Percentiles rank a stretch among this genome's conserved stretches.
Conservation (phyloP, 1,140 invertebrate genomes). For the Eufriesea mexicana region DNA sequence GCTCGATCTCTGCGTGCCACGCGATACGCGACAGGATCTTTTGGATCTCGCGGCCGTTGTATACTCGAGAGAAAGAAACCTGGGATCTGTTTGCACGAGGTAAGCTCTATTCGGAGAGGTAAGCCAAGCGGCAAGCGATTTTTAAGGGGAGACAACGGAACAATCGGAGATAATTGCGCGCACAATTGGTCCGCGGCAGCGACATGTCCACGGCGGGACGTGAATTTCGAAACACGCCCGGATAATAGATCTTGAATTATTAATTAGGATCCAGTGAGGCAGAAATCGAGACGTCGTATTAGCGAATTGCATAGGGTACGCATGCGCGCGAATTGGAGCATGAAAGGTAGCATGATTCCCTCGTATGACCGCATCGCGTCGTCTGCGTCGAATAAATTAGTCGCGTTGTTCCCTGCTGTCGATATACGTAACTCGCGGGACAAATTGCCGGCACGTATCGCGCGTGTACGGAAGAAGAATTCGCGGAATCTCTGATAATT, state of each 20-base stretch:
- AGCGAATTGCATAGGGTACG: slow-evolving; percentile 17
- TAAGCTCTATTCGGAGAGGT: too few relatives aligned
- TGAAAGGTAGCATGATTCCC: slow-evolving; percentile 12
- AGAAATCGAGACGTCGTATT: slow-evolving; percentile 50
- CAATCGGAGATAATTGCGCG: slow-evolving; percentile 9
- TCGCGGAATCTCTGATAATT: not conserved
- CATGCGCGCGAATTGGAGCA: slow-evolving; percentile 24
- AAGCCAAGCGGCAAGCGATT: too few relatives aligned
- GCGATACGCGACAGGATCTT: not conserved
- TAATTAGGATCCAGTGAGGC: slow-evolving; percentile 38
- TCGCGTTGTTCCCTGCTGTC: not conserved
- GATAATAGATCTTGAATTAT: slow-evolving; percentile 54
- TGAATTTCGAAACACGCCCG: slow-evolving; percentile 3
- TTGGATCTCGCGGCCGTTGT: not conserved
- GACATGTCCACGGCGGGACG: not conserved
- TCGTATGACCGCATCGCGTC: slow-evolving; percentile 2
- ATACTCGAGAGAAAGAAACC: not conserved
- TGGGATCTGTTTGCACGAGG: too few relatives aligned
- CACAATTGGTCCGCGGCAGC: not conserved
- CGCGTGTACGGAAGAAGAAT: not conserved
- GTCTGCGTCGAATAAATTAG: slow-evolving; percentile 37
- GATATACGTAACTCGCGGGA: not conserved
- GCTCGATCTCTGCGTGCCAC: too few relatives aligned
- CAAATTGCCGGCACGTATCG: not conserved
- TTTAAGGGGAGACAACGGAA: not conserved